phyloP scores from a whole-genome alignment of 2,797 vertebrate genomes.

The Garrulus glandarius region DNA sequence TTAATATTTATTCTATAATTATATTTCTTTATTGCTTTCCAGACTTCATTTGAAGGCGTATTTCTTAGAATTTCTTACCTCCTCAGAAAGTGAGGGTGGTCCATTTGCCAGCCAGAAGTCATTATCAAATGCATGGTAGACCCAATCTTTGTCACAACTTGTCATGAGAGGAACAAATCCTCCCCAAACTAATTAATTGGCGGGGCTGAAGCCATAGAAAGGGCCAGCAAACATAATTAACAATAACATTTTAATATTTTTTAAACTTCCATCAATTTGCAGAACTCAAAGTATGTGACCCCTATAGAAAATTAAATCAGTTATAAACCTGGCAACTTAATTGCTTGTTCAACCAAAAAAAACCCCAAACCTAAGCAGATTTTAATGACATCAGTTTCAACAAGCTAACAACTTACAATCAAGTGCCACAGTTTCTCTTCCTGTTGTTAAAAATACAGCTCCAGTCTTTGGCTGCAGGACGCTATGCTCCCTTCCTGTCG shows the following conservation, averaged over 20 bases:
- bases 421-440: background rate
- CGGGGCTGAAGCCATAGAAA: background rate
- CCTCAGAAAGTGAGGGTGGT: background rate
- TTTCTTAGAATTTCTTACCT: background rate
- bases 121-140: background rate
- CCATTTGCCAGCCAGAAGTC: background rate
- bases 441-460: background rate
- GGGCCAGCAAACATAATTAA: background rate
- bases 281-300: rapidly evolving
- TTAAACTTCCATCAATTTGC: background rate
- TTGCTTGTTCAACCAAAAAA: background rate
- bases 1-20: background rate
- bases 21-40: background rate
- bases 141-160: background rate
- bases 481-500: background rate
- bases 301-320: background rate
- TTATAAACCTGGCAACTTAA: background rate
- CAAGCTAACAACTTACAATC: background rate
- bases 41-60: background rate
- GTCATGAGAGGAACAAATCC: background rate
- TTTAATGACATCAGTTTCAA: background rate
- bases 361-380: background rate
- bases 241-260: background rate
- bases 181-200: background rate
- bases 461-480: background rate